Percentiles rank a stretch among this genome's conserved stretches.
These are phyloP conservation scores for Paralvinella palmiformis DNA, from an alignment of 1,140 invertebrate genomes.

Conservation along the genomic window DNA sequence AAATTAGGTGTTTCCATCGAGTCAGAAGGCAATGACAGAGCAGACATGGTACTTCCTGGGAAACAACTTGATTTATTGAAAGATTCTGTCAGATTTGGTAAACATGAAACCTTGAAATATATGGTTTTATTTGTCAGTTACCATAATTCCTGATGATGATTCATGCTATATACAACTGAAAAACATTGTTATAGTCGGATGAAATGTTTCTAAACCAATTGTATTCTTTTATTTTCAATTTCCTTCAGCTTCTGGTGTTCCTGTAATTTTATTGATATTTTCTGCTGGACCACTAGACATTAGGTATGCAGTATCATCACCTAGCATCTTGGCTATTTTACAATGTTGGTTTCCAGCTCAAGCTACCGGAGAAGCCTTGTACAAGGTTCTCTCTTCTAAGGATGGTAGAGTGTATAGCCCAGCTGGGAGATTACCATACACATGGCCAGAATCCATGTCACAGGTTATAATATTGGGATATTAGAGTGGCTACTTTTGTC, in stretches of 20 bases:
- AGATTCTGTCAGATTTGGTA: conserved; percentile 18
- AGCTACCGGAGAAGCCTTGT: conserved; percentile 36
- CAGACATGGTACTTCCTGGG: conserved; percentile 17
- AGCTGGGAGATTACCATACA: conserved; percentile 20
- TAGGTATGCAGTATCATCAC: conserved; percentile 25
- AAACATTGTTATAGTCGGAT: not conserved
- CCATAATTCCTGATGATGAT: not conserved
- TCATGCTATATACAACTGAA: not conserved
- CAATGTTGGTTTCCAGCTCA: conserved; percentile 36
- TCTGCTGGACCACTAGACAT: conserved; percentile 43
- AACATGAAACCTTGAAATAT: not conserved
- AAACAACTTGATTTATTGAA: conserved; percentile 16
- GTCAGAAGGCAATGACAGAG: conserved; percentile 19
- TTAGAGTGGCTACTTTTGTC: no score
- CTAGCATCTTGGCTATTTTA: conserved; percentile 31
- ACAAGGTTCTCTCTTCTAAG: not conserved
- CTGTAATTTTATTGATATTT: conserved; percentile 38
- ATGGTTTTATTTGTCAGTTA: not conserved
- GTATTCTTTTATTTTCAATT: no score
- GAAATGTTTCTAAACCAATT: not conserved
- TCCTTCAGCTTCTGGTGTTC: not conserved
- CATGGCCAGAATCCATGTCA: no score
- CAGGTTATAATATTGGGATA: no score
- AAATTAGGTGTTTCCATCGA: conserved; percentile 10
- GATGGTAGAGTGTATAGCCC: not conserved